phyloP scores from a whole-genome alignment of 2,888 invertebrate species.

The Heliconius sara region DNA sequence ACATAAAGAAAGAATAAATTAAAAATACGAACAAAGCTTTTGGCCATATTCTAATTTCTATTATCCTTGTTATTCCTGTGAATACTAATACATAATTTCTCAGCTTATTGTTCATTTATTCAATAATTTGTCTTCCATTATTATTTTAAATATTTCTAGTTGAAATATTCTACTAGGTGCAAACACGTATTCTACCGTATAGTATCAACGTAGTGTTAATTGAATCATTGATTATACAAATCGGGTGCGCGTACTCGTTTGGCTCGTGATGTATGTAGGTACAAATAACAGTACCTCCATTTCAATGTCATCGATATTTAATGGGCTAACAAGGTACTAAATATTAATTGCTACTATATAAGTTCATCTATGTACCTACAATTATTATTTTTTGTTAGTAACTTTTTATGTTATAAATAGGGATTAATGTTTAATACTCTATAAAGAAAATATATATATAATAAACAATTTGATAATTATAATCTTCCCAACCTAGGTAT shows the following conservation, averaged over 20 bases:
- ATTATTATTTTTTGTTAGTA: too few relatives aligned
- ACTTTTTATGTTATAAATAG: too few relatives aligned
- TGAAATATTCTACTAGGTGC: background rate
- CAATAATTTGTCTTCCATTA: background rate
- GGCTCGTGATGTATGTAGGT: slow-evolving; percentile 53
- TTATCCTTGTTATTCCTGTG: background rate
- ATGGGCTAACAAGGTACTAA: slow-evolving; percentile 56
- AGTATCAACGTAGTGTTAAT: slow-evolving; percentile 67
- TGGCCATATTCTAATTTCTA: slow-evolving; percentile 1
- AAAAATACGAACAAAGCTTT: background rate
- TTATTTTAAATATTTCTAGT: background rate
- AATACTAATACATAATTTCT: slow-evolving; percentile 1
- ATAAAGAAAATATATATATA: too few relatives aligned
- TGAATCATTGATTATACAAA: slow-evolving; percentile 65
- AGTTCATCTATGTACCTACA: background rate
- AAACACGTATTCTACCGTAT: background rate
- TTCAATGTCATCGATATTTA: slow-evolving; percentile 62
- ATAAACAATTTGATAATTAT: too few relatives aligned
- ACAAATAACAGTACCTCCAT: slow-evolving; percentile 66
- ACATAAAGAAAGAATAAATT: background rate
- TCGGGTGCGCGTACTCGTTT: slow-evolving; percentile 60
- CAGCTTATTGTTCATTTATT: background rate
- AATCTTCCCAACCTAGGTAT: too few relatives aligned
- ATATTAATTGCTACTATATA: slow-evolving; percentile 44
- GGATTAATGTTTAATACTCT: too few relatives aligned